These are phyloP conservation scores for Conomelus anceps DNA, from an alignment of 2,888 invertebrate species.

Conservation along the genomic window DNA sequence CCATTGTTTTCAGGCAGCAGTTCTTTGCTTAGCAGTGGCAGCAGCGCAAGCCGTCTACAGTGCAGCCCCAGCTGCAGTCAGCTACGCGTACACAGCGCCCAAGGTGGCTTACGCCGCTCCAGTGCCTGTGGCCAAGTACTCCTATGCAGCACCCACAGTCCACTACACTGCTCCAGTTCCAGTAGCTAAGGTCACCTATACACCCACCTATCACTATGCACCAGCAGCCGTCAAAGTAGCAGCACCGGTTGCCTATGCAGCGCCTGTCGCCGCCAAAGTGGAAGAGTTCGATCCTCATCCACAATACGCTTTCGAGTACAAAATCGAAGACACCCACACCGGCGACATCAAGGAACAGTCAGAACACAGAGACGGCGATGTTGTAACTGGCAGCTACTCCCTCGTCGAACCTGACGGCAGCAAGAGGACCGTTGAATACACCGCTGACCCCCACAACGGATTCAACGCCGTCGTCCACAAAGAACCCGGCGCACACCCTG, in stretches of 20 bases:
- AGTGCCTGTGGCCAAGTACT: slow-evolving; percentile 38
- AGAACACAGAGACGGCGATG: neutral
- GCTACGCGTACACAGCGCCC: neutral
- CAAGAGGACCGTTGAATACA: neutral
- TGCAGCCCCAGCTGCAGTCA: neutral
- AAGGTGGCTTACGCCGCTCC: slow-evolving; percentile 23
- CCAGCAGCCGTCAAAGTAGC: slow-evolving; percentile 38
- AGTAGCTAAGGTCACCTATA: slow-evolving; percentile 39
- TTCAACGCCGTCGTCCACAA: slow-evolving; percentile 34
- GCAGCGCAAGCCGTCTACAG: slow-evolving; percentile 29
- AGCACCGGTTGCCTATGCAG: slow-evolving; percentile 24
- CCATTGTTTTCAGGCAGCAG: neutral
- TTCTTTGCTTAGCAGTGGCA: neutral
- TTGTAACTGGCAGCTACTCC: neutral
- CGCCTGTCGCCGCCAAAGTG: slow-evolving; percentile 19
- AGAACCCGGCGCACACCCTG: slow-evolving; percentile 26
- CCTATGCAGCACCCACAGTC: slow-evolving; percentile 28
- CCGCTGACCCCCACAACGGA: slow-evolving; percentile 26
- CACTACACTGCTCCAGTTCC: slow-evolving; percentile 32
- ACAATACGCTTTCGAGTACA: slow-evolving; percentile 5
- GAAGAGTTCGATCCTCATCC: neutral
- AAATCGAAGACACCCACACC: slow-evolving; percentile 10
- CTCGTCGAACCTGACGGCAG: slow-evolving; percentile 17
- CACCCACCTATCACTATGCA: slow-evolving; percentile 29
- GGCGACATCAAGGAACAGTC: slow-evolving; percentile 2